Conservation (phyloP, 2,113 vertebrate genomes). For the Prochilodus magdalenae region DNA sequence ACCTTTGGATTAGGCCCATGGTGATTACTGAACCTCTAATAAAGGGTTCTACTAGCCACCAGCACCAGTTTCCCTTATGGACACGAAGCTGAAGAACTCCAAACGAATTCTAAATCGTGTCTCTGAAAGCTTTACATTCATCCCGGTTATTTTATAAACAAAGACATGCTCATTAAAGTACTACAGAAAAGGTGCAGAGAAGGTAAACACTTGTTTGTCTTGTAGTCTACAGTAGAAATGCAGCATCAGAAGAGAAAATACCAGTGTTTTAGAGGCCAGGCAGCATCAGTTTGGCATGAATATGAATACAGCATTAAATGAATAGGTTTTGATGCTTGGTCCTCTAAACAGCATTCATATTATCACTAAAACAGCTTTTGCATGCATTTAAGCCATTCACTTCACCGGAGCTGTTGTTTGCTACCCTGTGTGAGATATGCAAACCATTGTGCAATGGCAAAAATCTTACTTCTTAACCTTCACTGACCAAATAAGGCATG, state of each 20-base stretch:
- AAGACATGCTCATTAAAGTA: neutral
- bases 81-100: neutral
- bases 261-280: neutral
- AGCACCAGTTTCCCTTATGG: constrained; percentile 20
- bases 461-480: too few species aligned
- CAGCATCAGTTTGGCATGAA: neutral
- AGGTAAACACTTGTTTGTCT: neutral
- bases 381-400: too few species aligned
- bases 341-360: neutral
- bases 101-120: neutral
- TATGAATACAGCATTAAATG: neutral
- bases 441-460: too few species aligned
- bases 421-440: too few species aligned
- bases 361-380: neutral
- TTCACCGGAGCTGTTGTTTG: too few species aligned
- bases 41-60: constrained; percentile 13
- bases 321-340: neutral
- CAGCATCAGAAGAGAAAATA: neutral
- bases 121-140: neutral
- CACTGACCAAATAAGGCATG: too few species aligned
- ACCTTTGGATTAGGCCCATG: neutral
- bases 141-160: neutral
- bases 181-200: neutral
- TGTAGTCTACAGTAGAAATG: neutral
- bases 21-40: constrained; percentile 18